A percentile compares a stretch with the other conserved stretches of the same genome.
Evolutionary conservation across 1,140 invertebrate genomes (phyloP).

Genomic region (Lamellibrachia luymesi): DNA sequence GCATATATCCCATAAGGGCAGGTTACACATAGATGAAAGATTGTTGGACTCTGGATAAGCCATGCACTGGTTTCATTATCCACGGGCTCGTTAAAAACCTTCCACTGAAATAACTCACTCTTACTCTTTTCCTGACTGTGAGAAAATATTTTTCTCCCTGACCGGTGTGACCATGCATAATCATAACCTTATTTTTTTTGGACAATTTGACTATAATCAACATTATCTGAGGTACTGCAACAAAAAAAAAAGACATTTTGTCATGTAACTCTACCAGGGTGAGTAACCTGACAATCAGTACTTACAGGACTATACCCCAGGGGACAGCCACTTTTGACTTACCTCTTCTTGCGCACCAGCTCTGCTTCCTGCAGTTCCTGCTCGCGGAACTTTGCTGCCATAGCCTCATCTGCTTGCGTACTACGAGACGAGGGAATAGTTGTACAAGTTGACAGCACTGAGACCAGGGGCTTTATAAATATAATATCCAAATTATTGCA

Average conservation of each 20-base stretch:
- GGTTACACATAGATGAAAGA: too few species aligned
- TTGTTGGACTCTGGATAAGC: too few species aligned
- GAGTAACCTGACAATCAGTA: not conserved
- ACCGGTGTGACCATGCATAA: not conserved
- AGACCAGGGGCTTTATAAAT: too few species aligned
- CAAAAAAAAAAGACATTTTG: not conserved
- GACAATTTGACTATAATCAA: not conserved
- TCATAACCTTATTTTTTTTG: not conserved
- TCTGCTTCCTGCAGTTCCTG: slow-evolving; percentile 65
- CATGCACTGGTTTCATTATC: too few species aligned
- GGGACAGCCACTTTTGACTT: not conserved
- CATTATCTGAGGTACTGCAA: not conserved
- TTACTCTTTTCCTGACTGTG: too few species aligned
- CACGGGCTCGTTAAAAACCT: too few species aligned
- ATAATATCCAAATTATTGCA: too few species aligned
- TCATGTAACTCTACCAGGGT: not conserved
- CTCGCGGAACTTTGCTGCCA: slow-evolving; percentile 65
- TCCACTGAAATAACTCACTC: too few species aligned
- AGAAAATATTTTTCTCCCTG: too few species aligned
- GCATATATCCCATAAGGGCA: too few species aligned
- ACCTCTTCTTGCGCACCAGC: not conserved
- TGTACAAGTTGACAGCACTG: not conserved
- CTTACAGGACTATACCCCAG: not conserved
- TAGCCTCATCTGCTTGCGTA: slow-evolving; percentile 63
- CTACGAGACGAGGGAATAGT: not conserved